These are phyloP conservation scores for Fopius arisanus DNA, from an alignment of 1,140 invertebrate species.

Conservation along the genomic window DNA sequence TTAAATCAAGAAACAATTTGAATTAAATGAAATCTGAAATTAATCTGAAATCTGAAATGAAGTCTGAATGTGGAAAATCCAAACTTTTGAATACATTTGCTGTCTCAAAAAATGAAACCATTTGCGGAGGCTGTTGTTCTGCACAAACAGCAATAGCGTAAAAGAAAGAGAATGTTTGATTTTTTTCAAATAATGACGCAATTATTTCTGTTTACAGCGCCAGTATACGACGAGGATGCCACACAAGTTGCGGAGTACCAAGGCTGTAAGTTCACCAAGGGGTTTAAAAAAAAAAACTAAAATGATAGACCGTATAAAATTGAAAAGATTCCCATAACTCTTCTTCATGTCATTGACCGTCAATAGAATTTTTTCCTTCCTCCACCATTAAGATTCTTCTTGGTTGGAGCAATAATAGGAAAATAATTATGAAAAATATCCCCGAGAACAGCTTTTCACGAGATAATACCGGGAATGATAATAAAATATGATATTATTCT, in stretches of 20 bases:
- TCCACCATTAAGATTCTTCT: not conserved
- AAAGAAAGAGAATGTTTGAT: not conserved
- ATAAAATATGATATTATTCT: not conserved
- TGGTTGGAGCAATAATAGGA: not conserved
- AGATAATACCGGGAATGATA: not conserved
- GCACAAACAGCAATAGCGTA: not conserved
- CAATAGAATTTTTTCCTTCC: not conserved
- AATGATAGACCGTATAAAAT: slow-evolving; percentile 1
- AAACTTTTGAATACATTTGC: not conserved
- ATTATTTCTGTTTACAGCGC: slow-evolving; percentile 56
- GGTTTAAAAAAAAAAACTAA: not conserved
- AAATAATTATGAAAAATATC: not conserved
- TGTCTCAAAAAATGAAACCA: not conserved
- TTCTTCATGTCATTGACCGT: not conserved
- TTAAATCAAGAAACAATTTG: too few species aligned
- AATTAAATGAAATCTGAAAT: too few species aligned
- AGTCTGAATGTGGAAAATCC: not conserved
- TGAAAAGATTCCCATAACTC: not conserved
- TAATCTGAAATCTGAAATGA: too few species aligned
- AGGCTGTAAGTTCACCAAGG: slow-evolving; percentile 46
- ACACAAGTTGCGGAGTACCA: slow-evolving; percentile 60
- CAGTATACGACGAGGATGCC: slow-evolving; percentile 59
- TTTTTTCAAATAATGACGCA: slow-evolving; percentile 15
- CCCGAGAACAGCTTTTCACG: not conserved
- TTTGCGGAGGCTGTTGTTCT: too few species aligned